A percentile compares a stretch with the other conserved stretches of the same genome.
These are phyloP conservation scores for Atta colombica DNA, from an alignment of 1,140 invertebrate species.

Conservation along the genomic window DNA sequence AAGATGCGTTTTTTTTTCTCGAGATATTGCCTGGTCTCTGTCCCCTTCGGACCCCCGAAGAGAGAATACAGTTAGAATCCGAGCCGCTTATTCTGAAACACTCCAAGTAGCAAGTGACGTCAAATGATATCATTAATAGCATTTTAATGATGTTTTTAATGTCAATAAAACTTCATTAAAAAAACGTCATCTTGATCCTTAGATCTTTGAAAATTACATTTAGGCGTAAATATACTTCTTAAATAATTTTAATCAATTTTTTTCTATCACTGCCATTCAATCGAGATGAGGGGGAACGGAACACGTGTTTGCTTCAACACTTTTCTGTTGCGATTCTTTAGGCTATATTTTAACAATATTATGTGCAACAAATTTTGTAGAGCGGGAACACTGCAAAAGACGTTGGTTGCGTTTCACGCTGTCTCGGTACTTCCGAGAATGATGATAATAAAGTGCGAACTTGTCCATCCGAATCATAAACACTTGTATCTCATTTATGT, in stretches of 20 bases:
- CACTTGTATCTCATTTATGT: constrained; percentile 13
- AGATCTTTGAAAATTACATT: not conserved
- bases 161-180: too few species aligned
- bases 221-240: constrained; percentile 18
- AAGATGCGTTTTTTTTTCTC: too few species aligned
- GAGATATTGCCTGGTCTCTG: not conserved
- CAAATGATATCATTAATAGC: too few species aligned
- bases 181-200: too few species aligned
- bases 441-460: constrained; percentile 35
- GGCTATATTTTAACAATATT: not conserved
- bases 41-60: not conserved
- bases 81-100: constrained; percentile 51
- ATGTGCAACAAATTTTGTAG: not conserved
- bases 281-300: constrained; percentile 10
- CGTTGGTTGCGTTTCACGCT: not conserved
- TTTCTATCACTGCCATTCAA: constrained; percentile 71
- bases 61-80: constrained; percentile 15
- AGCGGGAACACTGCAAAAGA: not conserved
- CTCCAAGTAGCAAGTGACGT: not conserved
- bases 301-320: not conserved
- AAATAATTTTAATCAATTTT: constrained; percentile 43
- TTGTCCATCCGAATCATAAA: constrained; percentile 30
- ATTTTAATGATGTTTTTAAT: too few species aligned
- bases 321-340: constrained; percentile 15
- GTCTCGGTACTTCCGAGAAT: not conserved